phyloP scores from a whole-genome alignment of 2,888 invertebrate genomes.

The Drosophila mettleri region DNA sequence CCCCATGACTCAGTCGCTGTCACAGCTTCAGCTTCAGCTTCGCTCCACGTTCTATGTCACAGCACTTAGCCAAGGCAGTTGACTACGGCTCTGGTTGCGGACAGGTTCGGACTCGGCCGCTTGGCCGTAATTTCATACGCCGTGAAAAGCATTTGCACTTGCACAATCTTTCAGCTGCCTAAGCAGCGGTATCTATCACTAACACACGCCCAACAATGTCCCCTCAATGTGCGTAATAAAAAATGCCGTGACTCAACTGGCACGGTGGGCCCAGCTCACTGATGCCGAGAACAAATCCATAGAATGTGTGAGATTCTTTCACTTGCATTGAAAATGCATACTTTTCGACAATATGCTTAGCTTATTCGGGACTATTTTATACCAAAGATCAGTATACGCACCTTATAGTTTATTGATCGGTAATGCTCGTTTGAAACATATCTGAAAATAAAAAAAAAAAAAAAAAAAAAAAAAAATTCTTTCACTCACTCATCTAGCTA shows the following conservation, averaged over 20 bases:
- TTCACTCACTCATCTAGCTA: too few species aligned
- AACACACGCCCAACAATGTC: constrained; percentile 68
- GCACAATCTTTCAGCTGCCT: constrained; percentile 64
- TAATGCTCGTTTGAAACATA: too few species aligned
- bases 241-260: constrained; percentile 26
- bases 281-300: background rate
- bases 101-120: constrained; percentile 10
- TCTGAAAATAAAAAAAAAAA: too few species aligned
- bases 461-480: too few species aligned
- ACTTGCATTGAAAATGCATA: too few species aligned
- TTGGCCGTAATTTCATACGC: constrained; percentile 64
- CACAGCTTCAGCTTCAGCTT: background rate
- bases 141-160: constrained; percentile 65
- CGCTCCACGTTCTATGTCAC: background rate
- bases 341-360: too few species aligned
- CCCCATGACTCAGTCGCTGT: background rate
- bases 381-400: too few species aligned
- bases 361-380: too few species aligned
- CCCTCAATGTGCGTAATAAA: constrained; percentile 63
- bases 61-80: constrained; percentile 12
- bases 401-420: too few species aligned
- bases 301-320: too few species aligned
- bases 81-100: constrained; percentile 15
- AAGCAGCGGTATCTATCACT: constrained; percentile 73
- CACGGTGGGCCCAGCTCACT: constrained; percentile 35